Conservation (phyloP, 1,140 invertebrate genomes). For the Penaeus japonicus region DNA sequence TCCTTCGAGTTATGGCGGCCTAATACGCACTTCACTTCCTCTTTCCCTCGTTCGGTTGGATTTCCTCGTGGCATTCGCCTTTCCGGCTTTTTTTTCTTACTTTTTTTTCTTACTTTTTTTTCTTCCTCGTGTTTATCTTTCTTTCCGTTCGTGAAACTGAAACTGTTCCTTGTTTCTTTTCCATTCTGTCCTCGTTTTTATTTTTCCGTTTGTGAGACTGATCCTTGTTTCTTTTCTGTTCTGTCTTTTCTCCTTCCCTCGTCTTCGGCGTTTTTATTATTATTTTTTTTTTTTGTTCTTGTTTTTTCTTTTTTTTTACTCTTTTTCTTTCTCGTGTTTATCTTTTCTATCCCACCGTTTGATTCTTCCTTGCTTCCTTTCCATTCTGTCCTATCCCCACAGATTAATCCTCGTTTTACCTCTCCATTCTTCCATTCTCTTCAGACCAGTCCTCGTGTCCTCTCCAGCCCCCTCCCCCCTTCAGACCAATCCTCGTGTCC, state of each 20-base stretch:
- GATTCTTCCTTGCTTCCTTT: too few relatives aligned
- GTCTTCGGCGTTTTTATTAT: too few relatives aligned
- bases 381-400: too few relatives aligned
- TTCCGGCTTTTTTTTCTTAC: not conserved
- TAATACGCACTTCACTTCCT: not conserved
- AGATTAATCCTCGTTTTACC: too few relatives aligned
- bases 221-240: not conserved
- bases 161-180: not conserved
- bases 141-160: not conserved
- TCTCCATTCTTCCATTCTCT: too few relatives aligned
- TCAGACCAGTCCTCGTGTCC: too few relatives aligned
- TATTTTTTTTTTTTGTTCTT: too few relatives aligned
- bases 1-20: too few relatives aligned
- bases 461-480: too few relatives aligned
- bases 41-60: not conserved
- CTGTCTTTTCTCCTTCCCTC: not conserved
- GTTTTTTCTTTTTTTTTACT: not conserved
- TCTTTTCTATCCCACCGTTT: too few relatives aligned
- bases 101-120: not conserved
- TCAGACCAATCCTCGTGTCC: too few relatives aligned
- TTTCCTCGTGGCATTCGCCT: not conserved
- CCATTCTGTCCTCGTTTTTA: not conserved
- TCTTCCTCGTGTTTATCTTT: not conserved
- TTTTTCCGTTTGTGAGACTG: not conserved
- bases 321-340: too few relatives aligned